Evolutionary conservation across 2,113 vertebrate genomes (phyloP).

Genomic region (Hiodon alosoides): DNA sequence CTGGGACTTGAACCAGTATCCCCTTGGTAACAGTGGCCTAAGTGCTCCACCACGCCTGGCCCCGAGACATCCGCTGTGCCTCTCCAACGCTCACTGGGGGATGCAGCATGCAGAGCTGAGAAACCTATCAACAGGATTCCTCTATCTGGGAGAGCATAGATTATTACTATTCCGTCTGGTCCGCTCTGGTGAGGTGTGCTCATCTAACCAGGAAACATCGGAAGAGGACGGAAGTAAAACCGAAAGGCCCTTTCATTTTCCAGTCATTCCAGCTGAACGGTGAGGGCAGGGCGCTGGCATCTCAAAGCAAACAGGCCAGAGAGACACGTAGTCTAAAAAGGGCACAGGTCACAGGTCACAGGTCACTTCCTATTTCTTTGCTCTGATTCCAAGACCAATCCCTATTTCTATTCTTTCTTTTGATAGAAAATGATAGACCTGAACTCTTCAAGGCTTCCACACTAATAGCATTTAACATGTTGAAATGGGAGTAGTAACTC

Average conservation of each 20-base stretch:
- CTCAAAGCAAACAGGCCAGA: slow-evolving; percentile 24
- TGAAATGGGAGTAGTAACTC: slow-evolving; percentile 21
- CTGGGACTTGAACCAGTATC: neutral
- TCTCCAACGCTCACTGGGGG: slow-evolving; percentile 9
- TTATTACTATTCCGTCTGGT: slow-evolving; percentile 25
- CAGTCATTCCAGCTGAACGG: slow-evolving; percentile 13
- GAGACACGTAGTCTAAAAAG: slow-evolving; percentile 25
- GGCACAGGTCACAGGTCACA: slow-evolving; percentile 3
- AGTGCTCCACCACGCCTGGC: neutral
- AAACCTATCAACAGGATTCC: slow-evolving; percentile 29
- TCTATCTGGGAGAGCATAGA: slow-evolving; percentile 21
- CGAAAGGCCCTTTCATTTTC: neutral
- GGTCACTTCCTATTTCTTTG: slow-evolving; percentile 31
- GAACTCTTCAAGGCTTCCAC: slow-evolving; percentile 12
- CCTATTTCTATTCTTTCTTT: slow-evolving; percentile 28
- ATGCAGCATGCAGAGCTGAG: slow-evolving; percentile 27
- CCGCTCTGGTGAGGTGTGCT: slow-evolving; percentile 17
- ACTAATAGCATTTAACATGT: neutral
- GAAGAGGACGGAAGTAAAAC: neutral
- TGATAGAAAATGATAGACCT: slow-evolving; percentile 24
- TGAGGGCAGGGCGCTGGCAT: slow-evolving; percentile 18
- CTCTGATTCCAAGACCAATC: slow-evolving; percentile 28
- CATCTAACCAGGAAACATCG: slow-evolving; percentile 17
- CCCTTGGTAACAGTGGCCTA: neutral
- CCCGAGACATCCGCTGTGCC: slow-evolving; percentile 8